Conservation (phyloP, 2,113 vertebrate species). For the Aix galericulata region DNA sequence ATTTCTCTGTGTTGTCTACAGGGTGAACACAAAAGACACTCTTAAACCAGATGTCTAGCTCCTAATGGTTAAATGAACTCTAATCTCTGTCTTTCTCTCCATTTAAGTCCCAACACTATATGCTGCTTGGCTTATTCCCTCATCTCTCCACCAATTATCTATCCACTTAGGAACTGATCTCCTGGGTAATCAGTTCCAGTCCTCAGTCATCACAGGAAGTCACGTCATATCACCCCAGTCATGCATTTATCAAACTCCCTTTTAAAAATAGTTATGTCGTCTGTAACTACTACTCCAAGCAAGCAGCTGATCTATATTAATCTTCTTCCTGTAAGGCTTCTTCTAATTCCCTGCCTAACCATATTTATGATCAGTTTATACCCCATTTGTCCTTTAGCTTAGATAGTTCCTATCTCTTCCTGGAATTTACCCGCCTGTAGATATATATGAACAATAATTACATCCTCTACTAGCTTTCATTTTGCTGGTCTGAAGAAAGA, state of each 20-base stretch:
- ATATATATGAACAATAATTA: conserved; percentile 38
- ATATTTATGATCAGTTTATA: conserved; percentile 46
- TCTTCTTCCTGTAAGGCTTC: conserved; percentile 5
- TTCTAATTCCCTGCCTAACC: conserved; percentile 38
- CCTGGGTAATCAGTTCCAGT: not conserved
- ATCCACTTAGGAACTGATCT: not conserved
- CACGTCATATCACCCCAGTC: not conserved
- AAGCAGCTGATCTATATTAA: conserved; percentile 14
- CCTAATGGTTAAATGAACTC: not conserved
- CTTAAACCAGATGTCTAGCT: not conserved
- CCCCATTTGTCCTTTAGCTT: conserved; percentile 22
- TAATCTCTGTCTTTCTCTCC: not conserved
- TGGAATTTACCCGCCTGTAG: conserved; percentile 15
- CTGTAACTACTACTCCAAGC: not conserved
- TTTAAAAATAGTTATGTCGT: conserved; percentile 10
- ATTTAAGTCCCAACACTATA: not conserved
- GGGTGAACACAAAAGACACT: not conserved
- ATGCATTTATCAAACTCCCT: not conserved
- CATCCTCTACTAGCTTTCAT: not conserved
- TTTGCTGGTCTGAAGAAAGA: not conserved
- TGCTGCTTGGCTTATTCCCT: not conserved
- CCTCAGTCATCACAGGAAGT: conserved; percentile 3
- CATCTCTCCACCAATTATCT: not conserved
- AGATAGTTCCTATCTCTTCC: conserved; percentile 19
- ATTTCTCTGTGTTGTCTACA: not conserved